Evolutionary conservation across 2,888 invertebrate genomes (phyloP), one percentile per base, ranked within the genome.

Genomic region (Campaea margaritaria): DNA sequence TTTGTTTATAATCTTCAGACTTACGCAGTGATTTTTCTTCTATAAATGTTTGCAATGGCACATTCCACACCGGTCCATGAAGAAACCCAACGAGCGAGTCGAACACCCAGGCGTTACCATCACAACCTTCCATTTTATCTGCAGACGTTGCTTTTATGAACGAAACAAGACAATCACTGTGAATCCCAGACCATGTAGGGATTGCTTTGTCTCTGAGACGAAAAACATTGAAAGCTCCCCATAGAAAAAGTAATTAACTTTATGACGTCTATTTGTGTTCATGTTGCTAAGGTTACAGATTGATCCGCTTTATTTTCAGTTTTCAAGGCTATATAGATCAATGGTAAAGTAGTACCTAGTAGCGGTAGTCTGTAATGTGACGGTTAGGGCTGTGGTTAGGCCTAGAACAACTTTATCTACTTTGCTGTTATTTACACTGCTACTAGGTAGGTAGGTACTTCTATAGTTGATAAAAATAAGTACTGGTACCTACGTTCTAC

Each of bases 11-110:
- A 31, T 38, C 42, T 14, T 39, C 34, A 28, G 50, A 78, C 95
- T 93, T 94, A 98, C 98, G 96, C 69, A 98, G 88, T 55, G 98
- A 98, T 86, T 97, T 97, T 78, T 97, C 97, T 87, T 98, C 98
- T 67, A 98, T 96, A 80, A 98, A 98, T 31, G 96, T 97, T 77
- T 97, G 94, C 52, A 98, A 90, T 0, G 98, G 98, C 12, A 97
- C 95, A 80, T 97, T 97, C 97, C 98, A 98, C 46, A 98, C 94
- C 0, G 98, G 97, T 1, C 98, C 98, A 83, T 97, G 97, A 51
- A 98, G 91, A 84, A 98, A 98, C 62, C 97, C 96, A 27, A 98
- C 96, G 60, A 98, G 89, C 0, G 97, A 97, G 89, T 98, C 98
- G 76, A 98, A 97, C 12, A 98, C 97, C 97, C 97, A 97, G 7